Evolutionary conservation across 1,140 invertebrate genomes (phyloP).

Genomic region (Eubasilissa regina): DNA sequence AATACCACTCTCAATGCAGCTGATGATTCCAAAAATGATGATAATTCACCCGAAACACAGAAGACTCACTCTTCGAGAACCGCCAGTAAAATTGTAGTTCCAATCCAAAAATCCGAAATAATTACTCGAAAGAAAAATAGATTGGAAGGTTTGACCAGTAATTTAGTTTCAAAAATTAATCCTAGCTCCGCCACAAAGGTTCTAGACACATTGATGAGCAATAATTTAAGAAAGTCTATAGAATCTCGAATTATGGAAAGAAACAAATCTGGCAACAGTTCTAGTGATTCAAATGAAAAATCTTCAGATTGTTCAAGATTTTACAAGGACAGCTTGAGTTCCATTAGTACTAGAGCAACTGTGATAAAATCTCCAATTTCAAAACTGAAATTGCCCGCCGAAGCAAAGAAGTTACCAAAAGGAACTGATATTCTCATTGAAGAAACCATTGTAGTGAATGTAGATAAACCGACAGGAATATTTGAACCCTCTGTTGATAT

Average conservation of each 20-base stretch:
- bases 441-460: conserved; percentile 66
- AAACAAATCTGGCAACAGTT: conserved; percentile 63
- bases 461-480: conserved; percentile 75
- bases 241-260: conserved; percentile 71
- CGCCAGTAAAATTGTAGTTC: conserved; percentile 68
- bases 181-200: conserved; percentile 71
- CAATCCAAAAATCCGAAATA: conserved; percentile 71
- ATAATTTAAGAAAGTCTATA: conserved; percentile 72
- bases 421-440: conserved; percentile 63
- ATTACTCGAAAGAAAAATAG: conserved; percentile 74
- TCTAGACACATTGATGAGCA: conserved; percentile 70
- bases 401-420: conserved; percentile 68
- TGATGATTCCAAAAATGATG: conserved; percentile 50
- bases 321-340: conserved; percentile 65
- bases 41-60: conserved; percentile 62
- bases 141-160: conserved; percentile 73
- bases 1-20: conserved; percentile 55
- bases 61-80: conserved; percentile 68
- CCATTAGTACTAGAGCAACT: conserved; percentile 67
- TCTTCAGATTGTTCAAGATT: conserved; percentile 63
- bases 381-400: conserved; percentile 68
- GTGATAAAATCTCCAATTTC: conserved; percentile 73
- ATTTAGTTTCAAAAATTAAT: conserved; percentile 72
- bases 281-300: conserved; percentile 62
- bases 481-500: conserved; percentile 77